A percentile compares a stretch with the other conserved stretches of the same genome.
These are phyloP conservation scores for Arenicola marina DNA, from an alignment of 2,888 invertebrate genomes.

Conservation along the genomic window DNA sequence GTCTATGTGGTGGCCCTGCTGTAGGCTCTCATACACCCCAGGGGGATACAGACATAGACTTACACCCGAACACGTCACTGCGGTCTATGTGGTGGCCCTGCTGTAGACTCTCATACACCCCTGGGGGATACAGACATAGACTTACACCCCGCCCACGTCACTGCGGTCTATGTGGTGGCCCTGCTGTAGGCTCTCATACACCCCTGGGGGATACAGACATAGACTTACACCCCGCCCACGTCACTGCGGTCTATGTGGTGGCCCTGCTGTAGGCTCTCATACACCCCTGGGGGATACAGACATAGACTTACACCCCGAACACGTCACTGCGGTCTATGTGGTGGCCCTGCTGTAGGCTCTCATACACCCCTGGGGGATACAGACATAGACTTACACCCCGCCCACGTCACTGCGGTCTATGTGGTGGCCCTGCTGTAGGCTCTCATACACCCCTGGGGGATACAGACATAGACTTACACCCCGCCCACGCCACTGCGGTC, in stretches of 20 bases:
- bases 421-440: slow-evolving; percentile 67
- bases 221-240: no score
- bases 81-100: slow-evolving; percentile 67
- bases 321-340: slow-evolving; percentile 70
- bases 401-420: slow-evolving; percentile 71
- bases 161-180: slow-evolving; percentile 67
- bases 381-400: no score
- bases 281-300: no score
- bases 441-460: slow-evolving; percentile 63
- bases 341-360: slow-evolving; percentile 68
- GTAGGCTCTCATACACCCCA: slow-evolving; percentile 66
- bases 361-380: slow-evolving; percentile 60
- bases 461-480: no score
- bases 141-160: slow-evolving; percentile 74
- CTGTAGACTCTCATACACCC: slow-evolving; percentile 67
- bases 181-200: slow-evolving; percentile 67
- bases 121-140: no score
- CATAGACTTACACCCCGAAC: no score
- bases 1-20: slow-evolving; percentile 67
- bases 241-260: slow-evolving; percentile 68
- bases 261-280: slow-evolving; percentile 68
- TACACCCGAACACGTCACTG: slow-evolving; percentile 71
- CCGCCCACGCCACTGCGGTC: slow-evolving; percentile 71
- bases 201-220: no score
- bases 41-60: no score